A percentile compares a stretch with the other conserved stretches of the same genome.
Conservation (phyloP, 92 coral and sea anemone species). For the Palythoa grandis region DNA sequence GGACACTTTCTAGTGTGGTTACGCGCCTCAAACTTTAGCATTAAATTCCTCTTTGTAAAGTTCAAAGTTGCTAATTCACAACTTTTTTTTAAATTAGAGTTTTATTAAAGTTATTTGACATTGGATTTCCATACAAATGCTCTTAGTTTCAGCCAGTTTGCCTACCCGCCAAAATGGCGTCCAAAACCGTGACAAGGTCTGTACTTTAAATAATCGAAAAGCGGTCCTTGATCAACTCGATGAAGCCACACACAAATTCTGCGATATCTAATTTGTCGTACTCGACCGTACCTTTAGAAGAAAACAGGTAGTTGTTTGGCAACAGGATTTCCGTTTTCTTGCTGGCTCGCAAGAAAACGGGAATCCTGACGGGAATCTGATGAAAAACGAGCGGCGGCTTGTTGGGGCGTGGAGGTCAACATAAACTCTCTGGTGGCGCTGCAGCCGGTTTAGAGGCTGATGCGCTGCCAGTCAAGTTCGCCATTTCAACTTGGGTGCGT, state of each 20-base stretch:
- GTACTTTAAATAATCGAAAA: too few relatives aligned
- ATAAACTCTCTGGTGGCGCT: constrained; percentile 11
- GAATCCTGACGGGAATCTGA: neutral
- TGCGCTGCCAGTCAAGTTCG: constrained; percentile 21
- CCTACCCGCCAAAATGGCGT: too few relatives aligned
- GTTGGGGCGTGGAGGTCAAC: constrained; percentile 36
- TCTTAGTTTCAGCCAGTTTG: too few relatives aligned
- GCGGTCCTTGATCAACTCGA: too few relatives aligned
- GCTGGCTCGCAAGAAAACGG: constrained; percentile 4
- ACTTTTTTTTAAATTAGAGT: too few relatives aligned
- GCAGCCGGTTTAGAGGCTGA: neutral
- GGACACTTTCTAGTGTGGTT: too few relatives aligned
- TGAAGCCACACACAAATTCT: constrained; percentile 56
- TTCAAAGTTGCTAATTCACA: too few relatives aligned
- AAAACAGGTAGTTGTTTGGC: constrained; percentile 51
- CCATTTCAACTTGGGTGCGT: constrained; percentile 37
- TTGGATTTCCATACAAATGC: too few relatives aligned
- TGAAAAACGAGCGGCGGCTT: neutral
- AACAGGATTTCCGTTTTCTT: constrained; percentile 47
- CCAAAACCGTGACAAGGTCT: too few relatives aligned
- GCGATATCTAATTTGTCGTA: constrained; percentile 53
- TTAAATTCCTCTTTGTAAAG: too few relatives aligned
- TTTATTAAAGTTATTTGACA: too few relatives aligned
- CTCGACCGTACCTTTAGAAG: constrained; percentile 56
- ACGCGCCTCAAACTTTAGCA: too few relatives aligned